phyloP scores from a whole-genome alignment of 2,113 vertebrate species.

The Oryzias woworae region DNA sequence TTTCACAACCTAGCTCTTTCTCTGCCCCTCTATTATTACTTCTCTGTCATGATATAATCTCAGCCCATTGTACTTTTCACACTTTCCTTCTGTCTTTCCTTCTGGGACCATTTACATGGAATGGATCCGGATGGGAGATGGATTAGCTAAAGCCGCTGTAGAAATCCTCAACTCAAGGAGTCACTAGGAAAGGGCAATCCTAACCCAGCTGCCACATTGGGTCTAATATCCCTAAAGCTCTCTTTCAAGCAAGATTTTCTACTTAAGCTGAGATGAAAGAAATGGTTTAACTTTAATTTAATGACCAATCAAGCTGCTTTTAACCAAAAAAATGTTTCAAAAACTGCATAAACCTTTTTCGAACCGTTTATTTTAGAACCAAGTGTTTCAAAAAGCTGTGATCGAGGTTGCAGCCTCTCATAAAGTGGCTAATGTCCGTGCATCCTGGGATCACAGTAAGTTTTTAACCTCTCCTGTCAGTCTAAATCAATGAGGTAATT shows the following conservation, averaged over 20 bases:
- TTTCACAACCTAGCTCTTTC: constrained; percentile 28
- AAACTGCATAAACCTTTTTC: constrained; percentile 49
- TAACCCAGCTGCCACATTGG: constrained; percentile 20
- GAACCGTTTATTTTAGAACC: constrained; percentile 51
- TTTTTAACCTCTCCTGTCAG: constrained; percentile 78
- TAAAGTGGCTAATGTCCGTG: constrained; percentile 60
- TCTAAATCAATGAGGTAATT: constrained; percentile 80
- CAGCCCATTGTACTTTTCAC: constrained; percentile 42
- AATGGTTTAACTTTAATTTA: constrained; percentile 37
- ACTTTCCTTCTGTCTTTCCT: constrained; percentile 39
- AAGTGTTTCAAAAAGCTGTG: constrained; percentile 51
- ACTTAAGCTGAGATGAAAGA: constrained; percentile 1
- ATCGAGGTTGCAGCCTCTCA: constrained; percentile 50
- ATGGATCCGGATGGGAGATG: constrained; percentile 37
- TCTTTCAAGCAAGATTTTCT: constrained; percentile 9
- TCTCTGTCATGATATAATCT: constrained; percentile 59
- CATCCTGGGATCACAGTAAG: constrained; percentile 67
- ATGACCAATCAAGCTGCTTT: constrained; percentile 36
- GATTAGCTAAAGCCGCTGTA: constrained; percentile 50
- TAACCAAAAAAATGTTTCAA: constrained; percentile 36
- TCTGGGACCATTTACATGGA: constrained; percentile 40
- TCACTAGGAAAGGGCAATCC: constrained; percentile 13
- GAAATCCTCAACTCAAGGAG: constrained; percentile 51
- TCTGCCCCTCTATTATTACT: constrained; percentile 51
- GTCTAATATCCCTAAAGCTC: constrained; percentile 24